Base-by-base conservation (phyloP, 2,113 vertebrate genomes). In the Carollia perspicillata region DNA sequence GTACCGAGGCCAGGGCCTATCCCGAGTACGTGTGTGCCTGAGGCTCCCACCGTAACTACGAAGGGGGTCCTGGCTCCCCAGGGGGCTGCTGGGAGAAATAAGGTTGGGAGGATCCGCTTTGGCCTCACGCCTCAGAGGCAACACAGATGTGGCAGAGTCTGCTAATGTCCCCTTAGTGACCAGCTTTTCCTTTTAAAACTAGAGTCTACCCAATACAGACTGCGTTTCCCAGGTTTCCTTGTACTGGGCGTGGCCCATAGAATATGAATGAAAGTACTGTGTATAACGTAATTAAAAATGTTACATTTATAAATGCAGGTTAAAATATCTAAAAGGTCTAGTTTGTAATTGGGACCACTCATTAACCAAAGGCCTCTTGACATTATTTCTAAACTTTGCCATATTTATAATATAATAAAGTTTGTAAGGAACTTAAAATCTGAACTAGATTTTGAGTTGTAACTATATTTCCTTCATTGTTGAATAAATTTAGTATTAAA, bases 401-500 rank as follows among this genome's bases (percentile, higher is more conserved):
- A 85, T 75, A 26, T 89, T 68, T 88, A 8, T 33, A 87, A 71
- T 9, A 28, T 30, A 20, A 40, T 71, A 51, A 37, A 20, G 8
- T 78, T 93, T 87, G 0, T 87, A 79, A 81, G 51, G 8, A 83
- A 89, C 16, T 69, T 93, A 80, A 71, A 96, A 47, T 89, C 12
- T 81, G 92, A 88, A 83, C 42, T 51, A 51, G 10, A 18, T 47
- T 94, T 90, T 81, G 65, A 84, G 60, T 79, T 85, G 80, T 86
- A 33, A 94, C 63, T 69, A 33, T 30, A 44, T 63, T 93, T 78
- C 75, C 95, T 60, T 88, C 42, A 51, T 96, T 75, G 68, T 78
- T 91, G 71, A 93, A 69, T 65, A 65, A 42, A 95, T 60, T 84
- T 85, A 35, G 2, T n/a, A 63, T 87, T 92, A 79, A 84, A 84